phyloP scores from a whole-genome alignment of 1,140 invertebrate species.

The Danaus plexippus region DNA sequence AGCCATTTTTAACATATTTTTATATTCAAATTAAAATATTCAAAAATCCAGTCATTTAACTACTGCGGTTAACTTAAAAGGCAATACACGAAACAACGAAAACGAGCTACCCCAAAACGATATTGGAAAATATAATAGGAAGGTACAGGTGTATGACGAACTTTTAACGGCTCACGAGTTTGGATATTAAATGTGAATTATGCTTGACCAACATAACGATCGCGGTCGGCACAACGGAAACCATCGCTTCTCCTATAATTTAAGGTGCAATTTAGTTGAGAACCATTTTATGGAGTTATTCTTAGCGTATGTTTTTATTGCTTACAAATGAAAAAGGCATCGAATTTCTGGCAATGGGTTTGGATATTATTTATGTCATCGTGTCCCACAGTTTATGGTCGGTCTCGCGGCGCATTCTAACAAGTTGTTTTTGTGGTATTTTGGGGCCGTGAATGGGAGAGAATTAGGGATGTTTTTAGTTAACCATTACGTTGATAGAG shows the following conservation, averaged over 20 bases:
- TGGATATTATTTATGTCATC: constrained; percentile 65
- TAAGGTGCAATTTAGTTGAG: constrained; percentile 21
- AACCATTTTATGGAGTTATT: constrained; percentile 18
- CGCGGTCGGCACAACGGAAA: constrained; percentile 9
- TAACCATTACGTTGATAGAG: constrained; percentile 14
- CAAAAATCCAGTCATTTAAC: no score
- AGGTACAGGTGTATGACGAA: constrained; percentile 37
- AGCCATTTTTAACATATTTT: no score
- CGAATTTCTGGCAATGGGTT: constrained; percentile 38
- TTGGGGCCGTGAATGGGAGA: constrained; percentile 18
- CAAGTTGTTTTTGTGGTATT: constrained; percentile 48
- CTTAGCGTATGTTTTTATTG: constrained; percentile 27
- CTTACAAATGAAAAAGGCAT: constrained; percentile 29
- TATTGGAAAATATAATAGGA: constrained; percentile 14
- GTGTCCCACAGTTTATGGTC: constrained; percentile 51
- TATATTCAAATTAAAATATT: no score
- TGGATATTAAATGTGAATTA: constrained; percentile 36
- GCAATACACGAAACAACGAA: no score
- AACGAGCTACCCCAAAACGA: no score
- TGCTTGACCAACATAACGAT: constrained; percentile 22
- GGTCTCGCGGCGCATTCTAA: constrained; percentile 47
- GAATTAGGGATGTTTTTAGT: constrained; percentile 19
- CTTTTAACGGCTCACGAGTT: constrained; percentile 40
- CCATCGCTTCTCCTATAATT: constrained; percentile 11
- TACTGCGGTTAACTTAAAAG: no score